Conservation (phyloP, 2,113 vertebrate genomes). For the Oryzias javanicus region DNA sequence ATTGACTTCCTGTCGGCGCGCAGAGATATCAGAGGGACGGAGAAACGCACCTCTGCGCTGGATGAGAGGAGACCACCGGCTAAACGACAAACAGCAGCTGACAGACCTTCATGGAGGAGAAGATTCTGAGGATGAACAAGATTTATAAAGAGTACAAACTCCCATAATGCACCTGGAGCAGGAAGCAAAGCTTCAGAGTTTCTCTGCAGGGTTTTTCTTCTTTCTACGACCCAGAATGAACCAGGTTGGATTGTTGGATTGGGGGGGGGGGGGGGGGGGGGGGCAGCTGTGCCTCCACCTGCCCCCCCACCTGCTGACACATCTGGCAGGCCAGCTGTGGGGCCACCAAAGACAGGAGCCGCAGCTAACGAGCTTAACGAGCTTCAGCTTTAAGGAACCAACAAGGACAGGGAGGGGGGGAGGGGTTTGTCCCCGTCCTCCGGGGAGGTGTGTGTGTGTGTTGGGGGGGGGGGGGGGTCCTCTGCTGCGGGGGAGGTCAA, state of each 20-base stretch:
- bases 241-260: background rate
- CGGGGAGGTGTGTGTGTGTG: too few relatives aligned
- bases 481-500: conserved; percentile 64
- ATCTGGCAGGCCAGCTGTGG: conserved; percentile 49
- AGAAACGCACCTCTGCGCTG: background rate
- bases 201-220: too few relatives aligned
- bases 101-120: too few relatives aligned
- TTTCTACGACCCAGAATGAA: too few relatives aligned
- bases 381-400: background rate
- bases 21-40: conserved; percentile 47
- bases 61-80: too few relatives aligned
- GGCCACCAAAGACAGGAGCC: background rate
- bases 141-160: too few relatives aligned
- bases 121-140: too few relatives aligned
- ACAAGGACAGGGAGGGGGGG: background rate
- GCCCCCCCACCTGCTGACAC: conserved; percentile 4
- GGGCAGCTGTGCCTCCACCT: background rate
- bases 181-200: too few relatives aligned
- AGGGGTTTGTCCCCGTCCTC: background rate
- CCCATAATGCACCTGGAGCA: too few relatives aligned
- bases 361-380: conserved; percentile 26
- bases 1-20: conserved; percentile 65
- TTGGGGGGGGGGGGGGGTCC: background rate
- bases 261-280: background rate
- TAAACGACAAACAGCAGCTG: too few relatives aligned